phyloP scores from a whole-genome alignment of 2,113 vertebrate genomes.

The Rhynchopsitta pachyrhyncha region DNA sequence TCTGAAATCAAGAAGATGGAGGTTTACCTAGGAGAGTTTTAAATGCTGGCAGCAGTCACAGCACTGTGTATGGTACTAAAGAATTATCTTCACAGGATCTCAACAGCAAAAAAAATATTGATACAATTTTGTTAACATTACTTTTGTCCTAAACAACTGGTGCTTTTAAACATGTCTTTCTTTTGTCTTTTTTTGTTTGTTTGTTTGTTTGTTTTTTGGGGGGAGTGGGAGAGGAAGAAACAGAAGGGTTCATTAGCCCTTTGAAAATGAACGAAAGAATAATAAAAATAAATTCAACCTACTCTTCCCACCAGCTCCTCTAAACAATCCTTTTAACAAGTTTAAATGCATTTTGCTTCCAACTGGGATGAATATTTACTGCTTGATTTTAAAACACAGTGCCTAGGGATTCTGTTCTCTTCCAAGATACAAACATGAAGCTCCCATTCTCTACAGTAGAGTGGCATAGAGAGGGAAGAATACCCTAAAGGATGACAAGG shows the following conservation, averaged over 20 bases:
- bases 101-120: neutral
- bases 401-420: neutral
- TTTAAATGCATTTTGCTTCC: slow-evolving; percentile 16
- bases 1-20: neutral
- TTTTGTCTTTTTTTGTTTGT: neutral
- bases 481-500: neutral
- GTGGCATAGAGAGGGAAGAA: neutral
- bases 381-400: slow-evolving; percentile 21
- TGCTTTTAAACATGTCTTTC: neutral
- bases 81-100: neutral
- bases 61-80: neutral
- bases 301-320: neutral
- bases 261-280: slow-evolving; percentile 9
- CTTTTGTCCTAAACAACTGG: neutral
- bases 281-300: slow-evolving; percentile 4
- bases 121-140: neutral
- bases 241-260: neutral
- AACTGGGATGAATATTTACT: slow-evolving; percentile 1
- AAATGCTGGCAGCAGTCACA: neutral
- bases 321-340: slow-evolving; percentile 23
- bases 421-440: neutral
- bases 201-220: neutral
- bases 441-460: neutral
- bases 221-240: neutral
- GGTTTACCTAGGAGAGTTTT: neutral